These are phyloP conservation scores for Heliconius sara DNA, from an alignment of 2,888 invertebrate species.

Conservation along the genomic window DNA sequence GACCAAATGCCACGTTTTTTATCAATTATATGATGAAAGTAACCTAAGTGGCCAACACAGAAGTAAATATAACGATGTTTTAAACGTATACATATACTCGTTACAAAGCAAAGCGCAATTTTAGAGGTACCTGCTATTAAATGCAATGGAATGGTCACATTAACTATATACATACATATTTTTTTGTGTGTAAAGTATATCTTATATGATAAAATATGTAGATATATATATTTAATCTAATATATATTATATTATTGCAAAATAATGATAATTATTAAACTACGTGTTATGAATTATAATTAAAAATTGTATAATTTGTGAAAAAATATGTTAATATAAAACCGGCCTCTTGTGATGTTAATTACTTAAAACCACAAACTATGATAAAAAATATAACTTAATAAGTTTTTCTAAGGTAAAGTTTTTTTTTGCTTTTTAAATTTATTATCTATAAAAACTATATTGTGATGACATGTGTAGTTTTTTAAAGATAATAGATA, in stretches of 20 bases:
- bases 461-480: no score
- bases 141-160: constrained; percentile 6
- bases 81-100: constrained; percentile 23
- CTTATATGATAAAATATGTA: constrained; percentile 4
- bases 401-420: not conserved
- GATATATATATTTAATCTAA: constrained; percentile 5
- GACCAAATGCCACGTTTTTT: constrained; percentile 19
- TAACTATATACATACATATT: no score
- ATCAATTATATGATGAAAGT: constrained; percentile 15
- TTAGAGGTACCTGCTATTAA: not conserved
- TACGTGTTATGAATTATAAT: not conserved
- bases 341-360: not conserved
- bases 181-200: not conserved
- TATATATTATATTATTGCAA: not conserved
- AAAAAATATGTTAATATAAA: not conserved
- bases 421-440: no score
- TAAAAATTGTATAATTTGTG: not conserved
- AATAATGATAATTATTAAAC: not conserved
- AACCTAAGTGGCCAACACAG: constrained; percentile 23
- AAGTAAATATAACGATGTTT: constrained; percentile 26
- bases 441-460: no score
- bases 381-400: not conserved
- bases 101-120: not conserved
- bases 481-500: not conserved
- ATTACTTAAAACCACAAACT: not conserved